Percentiles rank a stretch among this genome's conserved stretches.
phyloP scores from a whole-genome alignment of 1,140 invertebrate genomes.

The Batillaria attramentaria region DNA sequence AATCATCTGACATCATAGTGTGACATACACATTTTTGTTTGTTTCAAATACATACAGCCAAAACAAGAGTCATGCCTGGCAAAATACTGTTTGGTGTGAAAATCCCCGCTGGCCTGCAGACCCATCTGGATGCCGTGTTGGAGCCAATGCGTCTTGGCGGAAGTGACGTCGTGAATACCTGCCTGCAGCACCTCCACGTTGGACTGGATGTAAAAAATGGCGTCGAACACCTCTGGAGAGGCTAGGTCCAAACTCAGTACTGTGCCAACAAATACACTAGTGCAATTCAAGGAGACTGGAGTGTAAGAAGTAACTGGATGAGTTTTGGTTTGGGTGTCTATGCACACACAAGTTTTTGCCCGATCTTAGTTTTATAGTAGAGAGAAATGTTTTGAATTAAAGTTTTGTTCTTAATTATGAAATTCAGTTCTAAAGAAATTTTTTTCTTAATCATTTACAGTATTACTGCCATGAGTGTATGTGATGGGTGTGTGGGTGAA shows the following conservation, averaged over 20 bases:
- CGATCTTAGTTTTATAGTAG: too few species aligned
- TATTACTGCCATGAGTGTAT: too few species aligned
- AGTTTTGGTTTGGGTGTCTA: too few species aligned
- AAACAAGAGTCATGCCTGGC: conserved; percentile 22
- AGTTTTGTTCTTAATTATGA: too few species aligned
- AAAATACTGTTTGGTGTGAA: conserved; percentile 45
- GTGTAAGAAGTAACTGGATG: too few species aligned
- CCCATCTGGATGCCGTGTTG: conserved; percentile 37
- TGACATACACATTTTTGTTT: not conserved
- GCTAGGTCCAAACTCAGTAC: conserved; percentile 17
- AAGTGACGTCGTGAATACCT: not conserved
- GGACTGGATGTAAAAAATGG: conserved; percentile 42
- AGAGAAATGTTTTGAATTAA: too few species aligned
- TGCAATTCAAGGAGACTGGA: not conserved
- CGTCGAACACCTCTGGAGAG: conserved; percentile 42
- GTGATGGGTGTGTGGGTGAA: too few species aligned
- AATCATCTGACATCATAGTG: not conserved
- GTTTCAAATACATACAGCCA: not conserved
- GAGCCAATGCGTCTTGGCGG: conserved; percentile 42
- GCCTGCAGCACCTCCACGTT: conserved; percentile 21
- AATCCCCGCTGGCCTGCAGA: conserved; percentile 36
- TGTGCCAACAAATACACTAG: not conserved
- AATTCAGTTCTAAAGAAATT: too few species aligned
- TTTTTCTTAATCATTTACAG: too few species aligned
- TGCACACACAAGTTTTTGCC: too few species aligned